These are phyloP conservation scores for Nothocercus nigrocapillus DNA, from an alignment of 2,113 vertebrate genomes.

Conservation along the genomic window DNA sequence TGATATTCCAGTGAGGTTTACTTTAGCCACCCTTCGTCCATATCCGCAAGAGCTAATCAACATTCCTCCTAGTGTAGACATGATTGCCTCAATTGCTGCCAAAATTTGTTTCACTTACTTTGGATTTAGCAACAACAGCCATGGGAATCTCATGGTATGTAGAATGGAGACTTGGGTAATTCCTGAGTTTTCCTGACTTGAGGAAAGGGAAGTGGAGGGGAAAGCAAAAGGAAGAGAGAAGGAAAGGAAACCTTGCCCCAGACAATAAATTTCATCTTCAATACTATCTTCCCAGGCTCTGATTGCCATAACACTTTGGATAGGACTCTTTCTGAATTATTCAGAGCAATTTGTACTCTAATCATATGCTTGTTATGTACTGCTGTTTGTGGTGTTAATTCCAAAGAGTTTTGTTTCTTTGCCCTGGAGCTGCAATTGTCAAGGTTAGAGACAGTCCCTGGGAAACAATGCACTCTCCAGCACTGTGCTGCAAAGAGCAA, in stretches of 20 bases:
- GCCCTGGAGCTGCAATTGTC: slow-evolving; percentile 44
- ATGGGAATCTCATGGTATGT: not conserved
- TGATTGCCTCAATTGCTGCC: not conserved
- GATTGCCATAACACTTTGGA: slow-evolving; percentile 47
- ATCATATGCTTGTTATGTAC: slow-evolving; percentile 59
- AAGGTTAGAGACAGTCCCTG: slow-evolving; percentile 30
- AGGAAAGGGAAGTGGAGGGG: not conserved
- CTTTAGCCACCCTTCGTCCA: not conserved
- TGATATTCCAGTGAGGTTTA: not conserved
- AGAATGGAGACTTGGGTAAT: not conserved
- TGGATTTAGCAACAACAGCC: not conserved
- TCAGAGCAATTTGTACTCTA: slow-evolving; percentile 66
- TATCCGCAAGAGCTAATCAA: slow-evolving; percentile 1
- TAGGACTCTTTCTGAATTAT: slow-evolving; percentile 46
- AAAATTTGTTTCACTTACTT: slow-evolving; percentile 7
- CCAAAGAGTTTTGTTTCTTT: slow-evolving; percentile 24
- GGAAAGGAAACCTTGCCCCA: not conserved
- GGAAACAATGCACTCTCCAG: slow-evolving; percentile 21
- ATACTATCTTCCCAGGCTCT: not conserved
- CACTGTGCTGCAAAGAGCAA: not conserved
- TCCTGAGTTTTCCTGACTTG: not conserved
- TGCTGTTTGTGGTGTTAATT: slow-evolving; percentile 2
- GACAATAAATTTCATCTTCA: not conserved
- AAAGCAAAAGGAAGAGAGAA: not conserved
- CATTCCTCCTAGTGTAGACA: not conserved